Evolutionary conservation across 2,113 vertebrate species (phyloP).

Genomic region (Muscicapa adusta): DNA sequence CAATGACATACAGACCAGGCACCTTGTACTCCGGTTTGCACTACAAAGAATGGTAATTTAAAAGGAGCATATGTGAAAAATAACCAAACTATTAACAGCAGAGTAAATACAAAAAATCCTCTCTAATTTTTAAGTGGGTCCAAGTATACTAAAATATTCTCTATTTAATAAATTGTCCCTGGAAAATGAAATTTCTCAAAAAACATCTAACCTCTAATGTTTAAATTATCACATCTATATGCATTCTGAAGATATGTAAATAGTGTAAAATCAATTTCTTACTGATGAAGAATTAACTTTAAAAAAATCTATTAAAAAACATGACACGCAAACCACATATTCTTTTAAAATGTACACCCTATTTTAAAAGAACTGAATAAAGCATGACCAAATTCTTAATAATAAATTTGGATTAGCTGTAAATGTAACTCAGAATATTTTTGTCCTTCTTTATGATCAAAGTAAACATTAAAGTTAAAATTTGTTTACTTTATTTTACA

Average conservation of each 20-base stretch:
- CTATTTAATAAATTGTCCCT: neutral
- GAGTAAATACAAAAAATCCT: neutral
- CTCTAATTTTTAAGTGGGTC: neutral
- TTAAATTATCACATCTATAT: neutral
- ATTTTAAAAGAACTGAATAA: neutral
- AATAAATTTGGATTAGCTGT: neutral
- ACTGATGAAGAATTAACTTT: neutral
- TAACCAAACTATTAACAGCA: neutral
- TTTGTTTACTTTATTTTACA: neutral
- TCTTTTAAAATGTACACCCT: neutral
- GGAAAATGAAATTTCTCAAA: neutral
- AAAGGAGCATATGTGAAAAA: neutral
- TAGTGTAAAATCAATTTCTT: neutral
- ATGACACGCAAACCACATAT: neutral
- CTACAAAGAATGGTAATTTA: conserved; percentile 60
- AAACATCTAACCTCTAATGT: neutral
- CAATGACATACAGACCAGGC: conserved; percentile 95
- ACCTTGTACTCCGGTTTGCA: conserved; percentile 99
- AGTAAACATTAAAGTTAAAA: neutral
- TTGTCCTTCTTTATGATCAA: neutral
- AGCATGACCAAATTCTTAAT: neutral
- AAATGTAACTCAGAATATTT: neutral
- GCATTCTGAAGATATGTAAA: neutral
- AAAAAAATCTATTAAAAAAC: neutral
- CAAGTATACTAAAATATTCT: neutral